Percentiles rank a stretch among this genome's conserved stretches.
Conservation (phyloP, 2,888 invertebrate species). For the Caenorhabditis auriculariae region DNA sequence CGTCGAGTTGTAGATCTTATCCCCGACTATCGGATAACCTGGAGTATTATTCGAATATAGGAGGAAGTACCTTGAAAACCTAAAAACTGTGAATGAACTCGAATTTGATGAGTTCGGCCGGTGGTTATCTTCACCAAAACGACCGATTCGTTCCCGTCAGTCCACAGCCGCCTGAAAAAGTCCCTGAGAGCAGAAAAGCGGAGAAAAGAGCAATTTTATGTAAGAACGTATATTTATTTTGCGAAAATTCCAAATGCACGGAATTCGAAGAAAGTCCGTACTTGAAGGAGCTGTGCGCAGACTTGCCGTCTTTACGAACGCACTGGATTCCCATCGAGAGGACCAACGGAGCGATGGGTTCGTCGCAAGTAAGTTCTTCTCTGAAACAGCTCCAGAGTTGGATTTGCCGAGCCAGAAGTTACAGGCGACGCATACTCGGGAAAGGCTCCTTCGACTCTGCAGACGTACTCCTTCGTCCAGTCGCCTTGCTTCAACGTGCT, state of each 20-base stretch:
- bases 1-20: conserved; percentile 88
- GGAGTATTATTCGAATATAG: conserved; percentile 30
- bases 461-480: conserved; percentile 91
- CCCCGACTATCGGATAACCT: conserved; percentile 96
- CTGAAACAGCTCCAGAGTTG: conserved; percentile 35
- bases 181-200: not conserved
- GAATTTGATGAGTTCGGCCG: conserved; percentile 97
- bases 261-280: conserved; percentile 1
- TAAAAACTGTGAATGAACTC: conserved; percentile 94
- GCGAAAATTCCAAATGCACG: not conserved
- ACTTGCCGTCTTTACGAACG: conserved; percentile 80
- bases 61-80: conserved; percentile 69
- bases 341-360: conserved; percentile 59
- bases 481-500: conserved; percentile 88
- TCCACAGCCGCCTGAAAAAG: conserved; percentile 33
- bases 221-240: not conserved
- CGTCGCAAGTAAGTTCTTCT: conserved; percentile 50
- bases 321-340: conserved; percentile 95
- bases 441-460: conserved; percentile 89
- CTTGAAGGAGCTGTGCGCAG: conserved; percentile 37
- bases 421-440: conserved; percentile 75
- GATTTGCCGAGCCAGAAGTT: not conserved
- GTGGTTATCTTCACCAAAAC: conserved; percentile 91
- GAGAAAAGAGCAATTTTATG: not conserved
- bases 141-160: conserved; percentile 73